Evolutionary conservation across 2,888 invertebrate species (phyloP), one percentile per base, ranked within the genome.

Genomic region (Caenorhabditis macrosperma): DNA sequence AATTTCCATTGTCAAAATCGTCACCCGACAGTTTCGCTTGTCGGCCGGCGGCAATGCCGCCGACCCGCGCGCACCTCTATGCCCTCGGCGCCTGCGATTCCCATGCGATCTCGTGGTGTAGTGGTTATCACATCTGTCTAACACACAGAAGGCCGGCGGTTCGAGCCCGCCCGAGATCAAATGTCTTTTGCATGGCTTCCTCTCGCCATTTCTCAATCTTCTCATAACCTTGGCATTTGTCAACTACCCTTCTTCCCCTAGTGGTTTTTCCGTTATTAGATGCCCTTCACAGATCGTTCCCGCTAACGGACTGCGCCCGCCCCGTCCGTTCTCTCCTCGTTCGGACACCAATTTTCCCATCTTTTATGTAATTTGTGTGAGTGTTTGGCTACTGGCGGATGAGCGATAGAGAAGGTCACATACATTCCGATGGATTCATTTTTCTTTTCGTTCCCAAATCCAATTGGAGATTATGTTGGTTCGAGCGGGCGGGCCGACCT

Each of bases 71-170:
- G 6, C 38, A 12, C 15, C 9, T 38, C 5, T 9, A 12, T 15
- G 6, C 9, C 17, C 20, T 20, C 20, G 20, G 46, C 17, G 22
- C 38, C 38, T 20, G 7, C 24, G 2, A 17, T 1, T 44, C 15
- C 24, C 68, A 67, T 41, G 66, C 41, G 82, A 78, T 85, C 85
- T 84, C 86, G 86, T 86, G 86, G 86, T 86, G 86, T 86, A 86
- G 87, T 87, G 87, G 87, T 87, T 87, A 87, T 87, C 87, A 87
- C 87, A 84, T 87, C 87, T 86, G 87, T 87, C 87, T 87, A 87
- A 87, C 87, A 87, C 87, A 86, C 87, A 85, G 87, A 87, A 87
- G 87, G 87, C 82, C 87, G 87, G 85, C 85, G 86, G 87, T 87
- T 87, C 87, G 87, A 87, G 82, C 84, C 87, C 85, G 86, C 86